Percentiles rank a stretch among this genome's conserved stretches.
Evolutionary conservation across 2,113 vertebrate species (phyloP).

Genomic region (Rhinolophus sinicus): DNA sequence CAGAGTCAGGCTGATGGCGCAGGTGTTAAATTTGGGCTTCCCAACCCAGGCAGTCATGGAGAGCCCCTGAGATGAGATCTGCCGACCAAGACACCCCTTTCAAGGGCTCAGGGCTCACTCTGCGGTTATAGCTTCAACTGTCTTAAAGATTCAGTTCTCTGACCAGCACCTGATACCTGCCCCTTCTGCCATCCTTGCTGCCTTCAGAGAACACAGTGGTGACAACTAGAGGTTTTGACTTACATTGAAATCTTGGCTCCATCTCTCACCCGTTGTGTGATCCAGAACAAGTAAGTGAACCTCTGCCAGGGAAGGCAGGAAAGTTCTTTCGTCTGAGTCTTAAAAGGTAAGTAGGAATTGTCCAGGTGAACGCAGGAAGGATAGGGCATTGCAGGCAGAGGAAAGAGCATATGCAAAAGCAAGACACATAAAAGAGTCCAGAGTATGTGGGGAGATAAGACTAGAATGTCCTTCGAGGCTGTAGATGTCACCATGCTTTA

Average conservation of each 20-base stretch:
- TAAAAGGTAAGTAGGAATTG: neutral
- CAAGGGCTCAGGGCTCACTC: neutral
- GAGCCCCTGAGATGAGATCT: neutral
- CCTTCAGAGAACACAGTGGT: neutral
- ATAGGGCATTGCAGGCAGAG: neutral
- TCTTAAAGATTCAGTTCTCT: neutral
- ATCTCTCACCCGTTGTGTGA: neutral
- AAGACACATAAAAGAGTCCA: neutral
- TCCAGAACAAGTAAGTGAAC: neutral
- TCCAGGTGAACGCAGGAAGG: neutral
- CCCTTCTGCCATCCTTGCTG: neutral
- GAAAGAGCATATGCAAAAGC: neutral
- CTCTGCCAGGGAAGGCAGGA: neutral
- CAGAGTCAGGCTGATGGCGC: neutral
- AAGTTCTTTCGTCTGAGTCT: neutral
- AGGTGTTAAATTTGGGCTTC: neutral
- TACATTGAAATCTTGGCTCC: neutral
- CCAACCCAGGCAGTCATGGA: too few species aligned
- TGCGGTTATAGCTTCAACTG: neutral
- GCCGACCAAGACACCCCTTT: neutral
- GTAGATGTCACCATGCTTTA: neutral
- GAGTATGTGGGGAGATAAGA: neutral
- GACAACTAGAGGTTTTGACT: neutral
- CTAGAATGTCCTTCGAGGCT: neutral
- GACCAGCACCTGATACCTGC: neutral